phyloP scores from a whole-genome alignment of 2,797 vertebrate species.

The Distichodus sexfasciatus region DNA sequence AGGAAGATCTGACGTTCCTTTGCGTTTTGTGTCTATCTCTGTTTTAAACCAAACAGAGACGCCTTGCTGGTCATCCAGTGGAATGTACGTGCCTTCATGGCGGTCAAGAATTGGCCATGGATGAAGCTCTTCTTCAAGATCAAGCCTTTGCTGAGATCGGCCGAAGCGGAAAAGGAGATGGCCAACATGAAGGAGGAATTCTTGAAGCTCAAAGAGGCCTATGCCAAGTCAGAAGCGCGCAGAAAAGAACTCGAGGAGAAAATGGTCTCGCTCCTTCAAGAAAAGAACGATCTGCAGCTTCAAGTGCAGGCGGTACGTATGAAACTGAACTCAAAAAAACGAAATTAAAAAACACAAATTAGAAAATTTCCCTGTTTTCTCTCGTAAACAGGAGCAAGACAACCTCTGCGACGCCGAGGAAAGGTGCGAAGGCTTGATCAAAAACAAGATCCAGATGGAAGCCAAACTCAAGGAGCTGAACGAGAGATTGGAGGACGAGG shows the following conservation, averaged over 20 bases:
- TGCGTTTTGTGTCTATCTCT: too few relatives aligned
- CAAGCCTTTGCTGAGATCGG: slow-evolving; percentile 80
- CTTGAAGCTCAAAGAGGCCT: slow-evolving; percentile 64
- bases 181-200: slow-evolving; percentile 71
- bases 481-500: slow-evolving; percentile 78
- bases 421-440: slow-evolving; percentile 84
- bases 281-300: slow-evolving; percentile 68
- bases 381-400: slow-evolving; percentile 82
- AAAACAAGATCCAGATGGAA: slow-evolving; percentile 83
- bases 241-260: slow-evolving; percentile 71
- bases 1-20: too few relatives aligned
- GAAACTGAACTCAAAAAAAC: not conserved
- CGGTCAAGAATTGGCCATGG: slow-evolving; percentile 87
- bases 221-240: slow-evolving; percentile 66
- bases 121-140: slow-evolving; percentile 88
- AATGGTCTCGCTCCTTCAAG: slow-evolving; percentile 70
- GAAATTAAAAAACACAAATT: not conserved
- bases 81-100: slow-evolving; percentile 83
- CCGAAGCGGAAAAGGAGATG: slow-evolving; percentile 80
- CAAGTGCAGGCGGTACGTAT: slow-evolving; percentile 63
- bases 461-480: slow-evolving; percentile 81
- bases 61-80: slow-evolving; percentile 78
- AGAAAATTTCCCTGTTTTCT: too few relatives aligned
- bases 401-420: slow-evolving; percentile 84
- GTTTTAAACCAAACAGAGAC: slow-evolving; percentile 61